Conservation (phyloP, 2,888 invertebrate genomes). For the Empis livida region DNA sequence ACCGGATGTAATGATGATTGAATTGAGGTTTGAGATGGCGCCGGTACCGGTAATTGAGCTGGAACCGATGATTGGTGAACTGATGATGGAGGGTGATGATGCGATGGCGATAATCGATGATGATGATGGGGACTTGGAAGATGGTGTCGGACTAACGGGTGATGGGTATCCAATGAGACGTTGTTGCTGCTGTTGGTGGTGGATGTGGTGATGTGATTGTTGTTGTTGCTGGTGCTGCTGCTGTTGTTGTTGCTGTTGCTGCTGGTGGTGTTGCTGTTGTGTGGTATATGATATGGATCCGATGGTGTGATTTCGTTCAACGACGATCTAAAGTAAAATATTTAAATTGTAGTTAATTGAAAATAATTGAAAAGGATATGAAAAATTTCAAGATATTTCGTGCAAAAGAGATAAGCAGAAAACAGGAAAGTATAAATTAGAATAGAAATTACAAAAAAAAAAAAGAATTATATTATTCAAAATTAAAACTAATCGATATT, state of each 20-base stretch:
- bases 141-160: conserved; percentile 9
- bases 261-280: conserved; percentile 4
- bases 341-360: neutral
- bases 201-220: conserved; percentile 18
- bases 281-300: neutral
- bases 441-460: neutral
- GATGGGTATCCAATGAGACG: conserved; percentile 7
- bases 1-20: conserved; percentile 14
- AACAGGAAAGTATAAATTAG: neutral
- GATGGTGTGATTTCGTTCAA: conserved; percentile 8
- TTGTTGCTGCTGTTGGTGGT: conserved; percentile 8
- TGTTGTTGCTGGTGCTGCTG: conserved; percentile 11
- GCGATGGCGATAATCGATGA: conserved; percentile 3
- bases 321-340: conserved; percentile 8
- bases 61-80: neutral
- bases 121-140: conserved; percentile 16
- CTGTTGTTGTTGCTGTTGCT: conserved; percentile 10
- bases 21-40: conserved; percentile 1
- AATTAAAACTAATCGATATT: neutral
- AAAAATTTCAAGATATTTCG: neutral
- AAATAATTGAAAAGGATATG: neutral
- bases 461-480: neutral
- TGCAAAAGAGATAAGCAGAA: neutral
- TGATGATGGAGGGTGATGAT: neutral
- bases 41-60: neutral